phyloP scores from a whole-genome alignment of 1,140 invertebrate genomes.

The Plectrocnemia conspersa region DNA sequence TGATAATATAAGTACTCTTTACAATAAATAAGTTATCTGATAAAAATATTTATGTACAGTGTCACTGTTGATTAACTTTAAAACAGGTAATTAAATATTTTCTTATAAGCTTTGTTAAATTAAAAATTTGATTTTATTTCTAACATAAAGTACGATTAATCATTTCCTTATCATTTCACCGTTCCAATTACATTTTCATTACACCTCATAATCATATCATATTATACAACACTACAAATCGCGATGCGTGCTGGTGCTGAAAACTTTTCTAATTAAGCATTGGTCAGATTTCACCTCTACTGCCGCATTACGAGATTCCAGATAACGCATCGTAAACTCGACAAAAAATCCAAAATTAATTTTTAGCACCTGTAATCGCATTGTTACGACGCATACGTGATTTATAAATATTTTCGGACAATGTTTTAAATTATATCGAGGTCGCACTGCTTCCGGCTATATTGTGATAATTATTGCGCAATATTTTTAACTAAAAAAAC shows the following conservation, averaged over 20 bases:
- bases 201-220: background rate
- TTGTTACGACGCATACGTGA: background rate
- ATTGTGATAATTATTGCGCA: constrained; percentile 12
- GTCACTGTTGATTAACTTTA: no score
- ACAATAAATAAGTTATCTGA: no score
- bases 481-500: background rate
- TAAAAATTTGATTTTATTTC: background rate
- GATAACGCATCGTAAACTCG: background rate
- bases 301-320: no score
- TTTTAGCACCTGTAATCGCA: constrained; percentile 2
- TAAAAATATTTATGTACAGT: no score
- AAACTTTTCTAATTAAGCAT: no score
- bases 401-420: background rate
- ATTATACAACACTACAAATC: background rate
- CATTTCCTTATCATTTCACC: no score
- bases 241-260: no score
- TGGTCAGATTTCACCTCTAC: no score
- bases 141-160: no score
- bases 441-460: constrained; percentile 12
- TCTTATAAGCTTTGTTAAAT: background rate
- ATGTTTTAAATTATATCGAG: constrained; percentile 13
- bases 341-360: background rate
- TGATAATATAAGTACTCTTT: no score
- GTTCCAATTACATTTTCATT: no score
- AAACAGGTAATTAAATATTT: no score